Conservation (phyloP, 30 jellyfish, hydroid and myxozoan species). For the Cassiopea xamachana region DNA sequence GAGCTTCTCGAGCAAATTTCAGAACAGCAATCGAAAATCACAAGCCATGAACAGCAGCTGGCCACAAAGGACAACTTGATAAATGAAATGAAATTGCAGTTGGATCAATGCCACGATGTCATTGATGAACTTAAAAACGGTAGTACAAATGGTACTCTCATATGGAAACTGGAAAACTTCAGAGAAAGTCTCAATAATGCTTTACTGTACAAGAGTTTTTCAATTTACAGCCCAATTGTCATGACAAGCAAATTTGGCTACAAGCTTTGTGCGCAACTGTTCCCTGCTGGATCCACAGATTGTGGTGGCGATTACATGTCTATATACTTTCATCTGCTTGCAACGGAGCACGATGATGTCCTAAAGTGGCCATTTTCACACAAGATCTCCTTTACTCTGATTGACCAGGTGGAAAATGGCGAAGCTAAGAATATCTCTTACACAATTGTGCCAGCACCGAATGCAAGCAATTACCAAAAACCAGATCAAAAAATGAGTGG, state of each 20-base stretch:
- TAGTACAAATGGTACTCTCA: conserved; percentile 69
- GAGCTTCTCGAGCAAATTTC: conserved; percentile 17
- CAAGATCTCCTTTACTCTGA: conserved; percentile 77
- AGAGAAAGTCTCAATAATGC: conserved; percentile 72
- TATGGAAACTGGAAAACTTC: conserved; percentile 69
- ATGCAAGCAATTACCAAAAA: conserved; percentile 64
- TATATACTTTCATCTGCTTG: conserved; percentile 76
- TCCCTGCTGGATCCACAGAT: conserved; percentile 79
- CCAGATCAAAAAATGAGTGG: conserved; percentile 86
- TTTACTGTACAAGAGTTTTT: conserved; percentile 55
- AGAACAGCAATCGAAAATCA: conserved; percentile 20
- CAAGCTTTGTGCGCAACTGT: conserved; percentile 85
- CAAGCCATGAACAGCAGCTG: conserved; percentile 32
- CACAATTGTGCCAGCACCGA: conserved; percentile 81
- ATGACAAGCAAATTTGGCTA: conserved; percentile 81
- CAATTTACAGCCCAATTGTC: conserved; percentile 73
- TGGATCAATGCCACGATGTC: conserved; percentile 45
- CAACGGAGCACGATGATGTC: conserved; percentile 83
- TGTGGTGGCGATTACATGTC: conserved; percentile 71
- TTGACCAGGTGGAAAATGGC: conserved; percentile 75
- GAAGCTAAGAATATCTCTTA: conserved; percentile 72
- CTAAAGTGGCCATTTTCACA: conserved; percentile 81
- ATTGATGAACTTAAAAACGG: conserved; percentile 45
- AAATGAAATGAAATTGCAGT: conserved; percentile 52
- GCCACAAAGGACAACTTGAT: conserved; percentile 39